Evolutionary conservation across 2,888 invertebrate species (phyloP).

Genomic region (Rotaria socialis): DNA sequence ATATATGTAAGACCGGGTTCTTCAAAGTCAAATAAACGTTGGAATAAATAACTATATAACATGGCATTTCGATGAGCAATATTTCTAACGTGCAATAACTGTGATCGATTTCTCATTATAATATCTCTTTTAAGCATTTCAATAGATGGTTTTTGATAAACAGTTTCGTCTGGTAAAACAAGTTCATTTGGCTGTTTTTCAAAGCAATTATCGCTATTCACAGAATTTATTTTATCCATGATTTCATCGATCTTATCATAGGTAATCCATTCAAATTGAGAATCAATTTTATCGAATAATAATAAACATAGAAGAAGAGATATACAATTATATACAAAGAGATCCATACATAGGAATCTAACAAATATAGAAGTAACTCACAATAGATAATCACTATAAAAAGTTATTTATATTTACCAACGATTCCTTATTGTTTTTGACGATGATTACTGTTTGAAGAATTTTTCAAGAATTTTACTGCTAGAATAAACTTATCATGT

Average conservation of each 20-base stretch:
- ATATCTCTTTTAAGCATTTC: conserved; percentile 80
- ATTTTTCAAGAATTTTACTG: no score
- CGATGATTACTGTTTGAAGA: no score
- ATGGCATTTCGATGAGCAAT: conserved; percentile 91
- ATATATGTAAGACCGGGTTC: conserved; percentile 98
- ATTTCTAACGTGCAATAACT: conserved; percentile 84
- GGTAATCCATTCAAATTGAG: conserved; percentile 75
- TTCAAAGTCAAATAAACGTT: conserved; percentile 53
- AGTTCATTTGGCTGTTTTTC: conserved; percentile 69
- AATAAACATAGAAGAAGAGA: neutral
- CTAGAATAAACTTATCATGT: no score
- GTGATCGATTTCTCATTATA: conserved; percentile 86
- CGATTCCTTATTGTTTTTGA: no score
- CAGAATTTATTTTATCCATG: conserved; percentile 74
- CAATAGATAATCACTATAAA: no score
- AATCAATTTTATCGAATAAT: neutral
- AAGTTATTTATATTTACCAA: no score
- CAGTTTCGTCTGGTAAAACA: conserved; percentile 52
- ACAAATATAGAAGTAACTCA: neutral
- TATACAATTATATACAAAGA: neutral
- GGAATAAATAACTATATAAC: conserved; percentile 68
- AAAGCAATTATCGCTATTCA: conserved; percentile 79
- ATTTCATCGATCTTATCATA: conserved; percentile 85
- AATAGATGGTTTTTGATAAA: conserved; percentile 85
- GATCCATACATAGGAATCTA: neutral